phyloP scores from a whole-genome alignment of 2,888 invertebrate genomes.

The Tortrix viridana region DNA sequence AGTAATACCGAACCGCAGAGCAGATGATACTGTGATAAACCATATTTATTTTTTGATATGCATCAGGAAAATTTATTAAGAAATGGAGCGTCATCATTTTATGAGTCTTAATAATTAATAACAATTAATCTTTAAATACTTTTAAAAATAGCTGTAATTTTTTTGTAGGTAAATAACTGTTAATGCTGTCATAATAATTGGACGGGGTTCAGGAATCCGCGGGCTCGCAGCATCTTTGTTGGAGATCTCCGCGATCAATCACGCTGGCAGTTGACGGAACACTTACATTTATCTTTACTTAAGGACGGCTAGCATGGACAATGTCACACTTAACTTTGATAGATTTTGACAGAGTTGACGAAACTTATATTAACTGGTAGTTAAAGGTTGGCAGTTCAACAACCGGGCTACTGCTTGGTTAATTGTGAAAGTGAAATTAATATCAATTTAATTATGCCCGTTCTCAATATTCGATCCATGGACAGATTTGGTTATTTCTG shows the following conservation, averaged over 20 bases:
- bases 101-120: not conserved
- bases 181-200: conserved; percentile 61
- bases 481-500: not conserved
- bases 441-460: not conserved
- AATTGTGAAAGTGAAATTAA: too few relatives aligned
- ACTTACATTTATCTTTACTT: conserved; percentile 72
- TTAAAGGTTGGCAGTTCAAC: conserved; percentile 22
- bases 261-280: conserved; percentile 70
- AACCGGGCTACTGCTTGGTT: too few relatives aligned
- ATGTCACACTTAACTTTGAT: conserved; percentile 53
- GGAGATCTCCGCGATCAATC: conserved; percentile 67
- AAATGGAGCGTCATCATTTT: too few relatives aligned
- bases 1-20: too few relatives aligned
- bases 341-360: conserved; percentile 49
- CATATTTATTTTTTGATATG: too few relatives aligned
- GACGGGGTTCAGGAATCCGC: conserved; percentile 53
- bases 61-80: too few relatives aligned
- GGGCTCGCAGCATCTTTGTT: conserved; percentile 53
- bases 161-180: conserved; percentile 32
- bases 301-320: conserved; percentile 50
- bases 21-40: too few relatives aligned
- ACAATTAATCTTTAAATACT: not conserved
- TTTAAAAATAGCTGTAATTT: not conserved
- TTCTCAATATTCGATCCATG: not conserved
- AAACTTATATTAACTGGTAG: conserved; percentile 23